These are phyloP conservation scores for Agriopis aurantiaria DNA, from an alignment of 2,888 invertebrate genomes.

Conservation along the genomic window DNA sequence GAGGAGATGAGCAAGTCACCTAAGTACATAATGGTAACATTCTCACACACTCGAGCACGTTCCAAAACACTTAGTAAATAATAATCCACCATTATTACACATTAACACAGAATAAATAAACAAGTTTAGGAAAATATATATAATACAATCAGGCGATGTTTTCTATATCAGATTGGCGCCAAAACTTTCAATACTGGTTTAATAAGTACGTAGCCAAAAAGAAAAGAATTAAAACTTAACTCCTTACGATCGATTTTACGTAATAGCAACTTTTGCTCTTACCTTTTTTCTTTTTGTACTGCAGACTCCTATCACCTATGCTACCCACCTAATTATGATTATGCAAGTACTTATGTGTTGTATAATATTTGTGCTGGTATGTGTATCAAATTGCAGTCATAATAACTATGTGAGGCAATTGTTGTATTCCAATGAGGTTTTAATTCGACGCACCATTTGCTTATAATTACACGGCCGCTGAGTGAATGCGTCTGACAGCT, in stretches of 20 bases:
- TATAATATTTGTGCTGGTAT: slow-evolving; percentile 36
- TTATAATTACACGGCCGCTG: too few relatives aligned
- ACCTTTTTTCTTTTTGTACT: slow-evolving; percentile 25
- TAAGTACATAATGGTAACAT: too few relatives aligned
- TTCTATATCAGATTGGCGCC: too few relatives aligned
- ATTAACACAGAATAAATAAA: too few relatives aligned
- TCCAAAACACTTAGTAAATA: too few relatives aligned
- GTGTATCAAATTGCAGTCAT: slow-evolving; percentile 33
- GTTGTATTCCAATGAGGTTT: slow-evolving; percentile 32
- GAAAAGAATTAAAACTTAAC: slow-evolving; percentile 13
- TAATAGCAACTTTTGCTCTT: slow-evolving; percentile 30
- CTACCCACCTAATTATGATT: slow-evolving; percentile 39
- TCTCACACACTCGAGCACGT: too few relatives aligned
- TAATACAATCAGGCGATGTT: too few relatives aligned
- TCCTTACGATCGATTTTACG: slow-evolving; percentile 40
- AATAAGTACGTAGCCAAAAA: neutral
- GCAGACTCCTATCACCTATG: slow-evolving; percentile 34
- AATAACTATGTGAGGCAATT: slow-evolving; percentile 34
- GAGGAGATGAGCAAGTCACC: too few relatives aligned
- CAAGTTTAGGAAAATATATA: too few relatives aligned
- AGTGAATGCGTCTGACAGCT: too few relatives aligned
- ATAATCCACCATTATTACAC: too few relatives aligned
- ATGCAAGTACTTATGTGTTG: slow-evolving; percentile 39
- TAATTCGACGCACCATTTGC: slow-evolving; percentile 24
- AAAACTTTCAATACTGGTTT: neutral